Conservation (phyloP, 2,113 vertebrate species). For the Varanus komodoensis region DNA sequence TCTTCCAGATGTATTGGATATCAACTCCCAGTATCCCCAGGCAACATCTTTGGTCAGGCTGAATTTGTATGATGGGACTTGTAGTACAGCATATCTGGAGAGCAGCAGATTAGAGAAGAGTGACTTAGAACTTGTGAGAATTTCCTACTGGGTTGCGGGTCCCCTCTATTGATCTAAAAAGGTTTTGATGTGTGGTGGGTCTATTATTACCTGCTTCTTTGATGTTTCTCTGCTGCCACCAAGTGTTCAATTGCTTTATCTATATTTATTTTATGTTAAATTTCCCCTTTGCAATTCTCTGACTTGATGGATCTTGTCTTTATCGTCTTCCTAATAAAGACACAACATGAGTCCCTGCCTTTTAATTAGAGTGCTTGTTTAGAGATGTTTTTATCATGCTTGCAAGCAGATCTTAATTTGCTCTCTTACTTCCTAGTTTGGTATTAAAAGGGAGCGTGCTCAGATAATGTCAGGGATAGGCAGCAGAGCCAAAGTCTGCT, state of each 20-base stretch:
- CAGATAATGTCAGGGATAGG: not conserved
- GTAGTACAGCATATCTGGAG: not conserved
- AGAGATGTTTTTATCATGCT: not conserved
- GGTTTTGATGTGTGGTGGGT: not conserved
- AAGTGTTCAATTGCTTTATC: conserved; percentile 49
- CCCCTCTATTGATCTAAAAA: not conserved
- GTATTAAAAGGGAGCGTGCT: not conserved
- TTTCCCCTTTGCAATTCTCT: not conserved
- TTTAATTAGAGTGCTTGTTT: conserved; percentile 18
- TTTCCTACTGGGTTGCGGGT: not conserved
- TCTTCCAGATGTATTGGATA: not conserved
- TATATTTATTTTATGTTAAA: conserved; percentile 7
- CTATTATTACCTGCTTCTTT: conserved; percentile 5
- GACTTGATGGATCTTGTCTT: not conserved
- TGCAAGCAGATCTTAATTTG: not conserved
- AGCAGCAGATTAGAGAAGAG: not conserved
- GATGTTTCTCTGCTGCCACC: conserved; percentile 69
- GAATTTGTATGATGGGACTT: not conserved
- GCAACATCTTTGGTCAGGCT: not conserved
- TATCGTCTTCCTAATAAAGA: not conserved
- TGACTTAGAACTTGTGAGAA: not conserved
- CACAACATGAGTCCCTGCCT: not conserved
- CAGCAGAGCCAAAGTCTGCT: not conserved
- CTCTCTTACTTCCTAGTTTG: not conserved
- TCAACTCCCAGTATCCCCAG: not conserved